Evolutionary conservation across 23 tunicate species (phyloP).

Genomic region (Trididemnum nubilum): DNA sequence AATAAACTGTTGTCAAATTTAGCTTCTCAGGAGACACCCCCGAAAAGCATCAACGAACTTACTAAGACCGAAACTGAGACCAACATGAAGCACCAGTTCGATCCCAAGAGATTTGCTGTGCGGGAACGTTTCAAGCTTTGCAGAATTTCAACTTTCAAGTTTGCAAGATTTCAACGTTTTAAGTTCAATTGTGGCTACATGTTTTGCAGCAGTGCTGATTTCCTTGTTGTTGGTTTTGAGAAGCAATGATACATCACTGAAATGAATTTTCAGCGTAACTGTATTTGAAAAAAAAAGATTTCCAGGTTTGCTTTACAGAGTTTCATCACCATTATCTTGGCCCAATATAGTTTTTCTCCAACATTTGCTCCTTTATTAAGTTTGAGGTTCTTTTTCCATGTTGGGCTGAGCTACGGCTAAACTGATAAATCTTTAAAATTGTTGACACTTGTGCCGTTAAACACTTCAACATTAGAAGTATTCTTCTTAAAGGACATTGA

Average conservation of each 20-base stretch:
- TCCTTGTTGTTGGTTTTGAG: no score
- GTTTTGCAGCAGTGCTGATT: no score
- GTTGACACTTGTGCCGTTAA: not conserved
- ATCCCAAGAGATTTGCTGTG: no score
- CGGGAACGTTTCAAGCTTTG: no score
- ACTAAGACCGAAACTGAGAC: no score
- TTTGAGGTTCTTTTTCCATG: not conserved
- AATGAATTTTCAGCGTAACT: slow-evolving; percentile 13
- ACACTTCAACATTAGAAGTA: not conserved
- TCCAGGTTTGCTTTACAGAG: slow-evolving; percentile 1
- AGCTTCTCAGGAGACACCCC: no score
- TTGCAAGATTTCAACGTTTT: no score
- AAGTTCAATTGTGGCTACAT: no score
- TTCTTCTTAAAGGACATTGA: not conserved
- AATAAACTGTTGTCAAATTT: no score
- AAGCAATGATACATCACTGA: not conserved
- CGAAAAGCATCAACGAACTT: no score
- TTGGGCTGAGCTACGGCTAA: not conserved
- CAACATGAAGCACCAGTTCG: no score
- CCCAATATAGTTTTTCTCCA: slow-evolving; percentile 33
- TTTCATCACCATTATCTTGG: slow-evolving; percentile 26
- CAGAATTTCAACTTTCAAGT: no score
- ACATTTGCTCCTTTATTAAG: slow-evolving; percentile 7
- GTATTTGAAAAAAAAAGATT: slow-evolving; percentile 16
- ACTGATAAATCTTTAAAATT: not conserved